phyloP scores from a whole-genome alignment of 2,113 vertebrate species.

The Halcyon senegalensis region DNA sequence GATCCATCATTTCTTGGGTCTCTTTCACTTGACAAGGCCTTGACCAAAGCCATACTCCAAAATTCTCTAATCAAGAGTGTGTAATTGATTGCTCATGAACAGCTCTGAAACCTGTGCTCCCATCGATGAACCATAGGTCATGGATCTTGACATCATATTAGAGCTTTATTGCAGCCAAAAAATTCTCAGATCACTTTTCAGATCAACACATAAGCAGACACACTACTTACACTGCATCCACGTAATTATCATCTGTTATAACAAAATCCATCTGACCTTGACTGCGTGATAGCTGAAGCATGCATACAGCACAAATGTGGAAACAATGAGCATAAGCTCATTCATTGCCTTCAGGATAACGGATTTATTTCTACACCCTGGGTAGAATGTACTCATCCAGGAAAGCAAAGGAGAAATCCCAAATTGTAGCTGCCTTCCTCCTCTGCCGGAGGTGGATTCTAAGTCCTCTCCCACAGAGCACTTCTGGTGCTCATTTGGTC shows the following conservation, averaged over 20 bases:
- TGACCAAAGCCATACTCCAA: constrained; percentile 10
- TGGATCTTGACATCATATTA: neutral
- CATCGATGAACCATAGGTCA: neutral
- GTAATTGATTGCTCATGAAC: constrained; percentile 7
- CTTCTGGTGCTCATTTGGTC: neutral
- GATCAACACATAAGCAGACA: neutral
- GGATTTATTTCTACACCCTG: neutral
- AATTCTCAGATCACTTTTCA: neutral
- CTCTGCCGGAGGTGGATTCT: neutral
- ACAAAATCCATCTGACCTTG: constrained; percentile 18
- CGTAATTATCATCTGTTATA: neutral
- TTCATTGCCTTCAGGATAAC: neutral
- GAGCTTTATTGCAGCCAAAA: neutral
- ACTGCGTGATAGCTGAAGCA: neutral
- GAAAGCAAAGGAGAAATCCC: neutral
- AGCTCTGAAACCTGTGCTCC: neutral
- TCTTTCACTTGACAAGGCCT: constrained; percentile 40
- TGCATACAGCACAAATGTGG: neutral
- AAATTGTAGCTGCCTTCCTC: neutral
- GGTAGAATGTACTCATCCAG: neutral
- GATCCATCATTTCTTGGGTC: constrained; percentile 36
- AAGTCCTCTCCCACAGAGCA: neutral
- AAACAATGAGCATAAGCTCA: neutral
- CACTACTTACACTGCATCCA: neutral
- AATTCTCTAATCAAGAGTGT: constrained; percentile 22